Base-by-base conservation (phyloP, 2,888 invertebrate genomes). In the Taphrorychus bicolor region DNA sequence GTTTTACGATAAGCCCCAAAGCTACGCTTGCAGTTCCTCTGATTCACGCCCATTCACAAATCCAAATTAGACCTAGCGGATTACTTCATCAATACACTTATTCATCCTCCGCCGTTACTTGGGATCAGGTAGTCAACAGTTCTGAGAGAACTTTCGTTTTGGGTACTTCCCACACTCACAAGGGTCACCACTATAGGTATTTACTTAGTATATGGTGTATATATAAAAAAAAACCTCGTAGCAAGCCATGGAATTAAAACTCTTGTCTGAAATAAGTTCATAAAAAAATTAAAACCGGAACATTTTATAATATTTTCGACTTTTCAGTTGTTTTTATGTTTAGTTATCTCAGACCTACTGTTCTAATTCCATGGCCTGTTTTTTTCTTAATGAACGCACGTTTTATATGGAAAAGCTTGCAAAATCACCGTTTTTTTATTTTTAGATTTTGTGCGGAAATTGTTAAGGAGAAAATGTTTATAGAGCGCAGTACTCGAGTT, bases 381-480 rank as follows among this genome's bases (percentile, higher is more conserved):
- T n/a, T 7, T 5, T 5, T 32, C 32, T 7, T 7, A 32, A 32
- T 32, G 5, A 32, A 32, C 7, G 11, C 32, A 32, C 32, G 11
- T 7, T 7, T 32, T 32, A 32, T 7, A 32, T 11, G 7, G 7
- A 7, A 7, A 32, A 32, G 32, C 11, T 11, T 32, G 32, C 32
- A 32, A 11, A 32, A 11, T 32, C 11, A 5, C 32, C 32, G 11
- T 7, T 32, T 32, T 32, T 5, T 5, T 5, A 45, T 51, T 18
- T 56, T 32, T 65, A 76, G 94, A 76, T 92, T 95, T 83, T 93
- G 92, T 82, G 90, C 92, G 56, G 89, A 90, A 64, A 87, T 95
- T 53, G 87, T 89, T 64, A 87, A 93, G 67, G 93, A 95, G 79
- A 90, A 90, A 72, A 96, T 92, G 72, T 76, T 63, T 69, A 77